These are phyloP conservation scores for Phyllopteryx taeniolatus DNA, from an alignment of 2,113 vertebrate genomes.

Conservation along the genomic window DNA sequence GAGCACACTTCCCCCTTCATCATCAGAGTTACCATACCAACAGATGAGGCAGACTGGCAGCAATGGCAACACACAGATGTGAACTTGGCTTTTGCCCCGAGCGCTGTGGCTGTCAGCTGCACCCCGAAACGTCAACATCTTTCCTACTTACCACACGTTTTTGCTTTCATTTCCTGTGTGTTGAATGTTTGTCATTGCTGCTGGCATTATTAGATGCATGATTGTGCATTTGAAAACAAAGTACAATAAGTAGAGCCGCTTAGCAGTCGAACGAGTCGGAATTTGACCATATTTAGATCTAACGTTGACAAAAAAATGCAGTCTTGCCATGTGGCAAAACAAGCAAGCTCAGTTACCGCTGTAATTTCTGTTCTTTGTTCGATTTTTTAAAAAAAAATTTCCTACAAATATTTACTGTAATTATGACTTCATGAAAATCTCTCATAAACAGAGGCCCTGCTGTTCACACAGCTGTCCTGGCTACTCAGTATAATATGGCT, in stretches of 20 bases:
- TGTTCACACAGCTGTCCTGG: too few relatives aligned
- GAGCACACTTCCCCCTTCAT: slow-evolving; percentile 43
- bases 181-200: slow-evolving; percentile 16
- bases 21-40: slow-evolving; percentile 68
- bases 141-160: slow-evolving; percentile 1
- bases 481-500: too few relatives aligned
- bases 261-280: not conserved
- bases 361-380: too few relatives aligned
- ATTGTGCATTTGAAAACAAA: slow-evolving; percentile 24
- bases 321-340: too few relatives aligned
- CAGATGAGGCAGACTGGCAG: slow-evolving; percentile 55
- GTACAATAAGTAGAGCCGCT: not conserved
- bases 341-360: too few relatives aligned
- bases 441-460: too few relatives aligned
- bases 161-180: not conserved
- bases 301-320: not conserved
- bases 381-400: too few relatives aligned
- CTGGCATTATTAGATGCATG: slow-evolving; percentile 26
- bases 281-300: not conserved
- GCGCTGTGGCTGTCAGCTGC: slow-evolving; percentile 40
- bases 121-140: slow-evolving; percentile 27
- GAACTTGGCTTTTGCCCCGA: slow-evolving; percentile 62
- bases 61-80: slow-evolving; percentile 48
- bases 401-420: too few relatives aligned
- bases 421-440: too few relatives aligned